Conservation (phyloP, 2,888 invertebrate species). For the Poecilus cupreus region DNA sequence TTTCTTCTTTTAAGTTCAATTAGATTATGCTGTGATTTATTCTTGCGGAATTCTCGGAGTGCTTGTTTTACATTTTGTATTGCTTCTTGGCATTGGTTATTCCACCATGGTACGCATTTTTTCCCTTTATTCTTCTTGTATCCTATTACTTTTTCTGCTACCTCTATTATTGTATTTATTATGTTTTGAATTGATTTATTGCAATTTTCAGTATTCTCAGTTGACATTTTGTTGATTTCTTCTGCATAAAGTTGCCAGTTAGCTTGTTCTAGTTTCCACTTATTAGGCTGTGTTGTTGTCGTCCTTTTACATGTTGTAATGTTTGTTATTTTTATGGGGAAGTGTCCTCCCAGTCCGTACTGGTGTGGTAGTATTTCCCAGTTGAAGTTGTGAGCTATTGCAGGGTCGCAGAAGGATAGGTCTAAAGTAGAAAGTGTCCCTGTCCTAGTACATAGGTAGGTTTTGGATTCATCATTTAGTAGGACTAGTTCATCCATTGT, state of each 20-base stretch:
- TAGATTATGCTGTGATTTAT: conserved; percentile 19
- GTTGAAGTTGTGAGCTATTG: neutral
- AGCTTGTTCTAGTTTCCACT: neutral
- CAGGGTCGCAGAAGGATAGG: conserved; percentile 7
- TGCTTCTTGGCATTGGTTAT: conserved; percentile 14
- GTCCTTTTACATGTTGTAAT: neutral
- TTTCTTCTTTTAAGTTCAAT: neutral
- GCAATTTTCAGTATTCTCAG: neutral
- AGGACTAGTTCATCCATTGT: neutral
- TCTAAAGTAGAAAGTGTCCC: conserved; percentile 8
- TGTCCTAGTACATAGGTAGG: conserved; percentile 12
- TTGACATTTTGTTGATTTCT: neutral
- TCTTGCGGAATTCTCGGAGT: neutral
- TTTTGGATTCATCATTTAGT: conserved; percentile 23
- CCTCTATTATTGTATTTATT: neutral
- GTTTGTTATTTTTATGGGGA: conserved; percentile 14
- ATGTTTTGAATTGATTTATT: neutral
- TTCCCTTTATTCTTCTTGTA: neutral
- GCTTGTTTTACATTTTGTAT: conserved; percentile 16
- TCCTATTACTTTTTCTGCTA: neutral
- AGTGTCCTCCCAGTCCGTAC: neutral
- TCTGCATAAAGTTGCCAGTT: neutral
- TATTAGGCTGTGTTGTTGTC: neutral
- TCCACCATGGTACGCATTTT: conserved; percentile 42
- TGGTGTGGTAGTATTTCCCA: conserved; percentile 11